Percentiles rank a stretch among this genome's conserved stretches.
Conservation (phyloP, 2,888 invertebrate genomes). For the Ischnura elegans region DNA sequence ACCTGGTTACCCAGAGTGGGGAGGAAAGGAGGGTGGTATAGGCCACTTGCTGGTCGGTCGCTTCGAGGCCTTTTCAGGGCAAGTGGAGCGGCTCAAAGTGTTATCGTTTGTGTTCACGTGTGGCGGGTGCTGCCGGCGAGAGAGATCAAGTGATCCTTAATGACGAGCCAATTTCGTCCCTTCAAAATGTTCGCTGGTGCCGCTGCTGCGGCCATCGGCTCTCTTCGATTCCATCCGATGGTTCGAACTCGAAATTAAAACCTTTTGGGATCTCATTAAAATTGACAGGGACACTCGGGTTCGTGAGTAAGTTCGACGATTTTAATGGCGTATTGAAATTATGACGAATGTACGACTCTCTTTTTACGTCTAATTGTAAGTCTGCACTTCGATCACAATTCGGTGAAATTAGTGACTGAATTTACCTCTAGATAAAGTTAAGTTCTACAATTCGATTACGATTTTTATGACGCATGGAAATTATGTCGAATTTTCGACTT, state of each 20-base stretch:
- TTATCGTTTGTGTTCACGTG: constrained; percentile 15
- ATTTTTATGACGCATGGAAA: no score
- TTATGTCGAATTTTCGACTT: no score
- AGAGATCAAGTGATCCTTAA: constrained; percentile 13
- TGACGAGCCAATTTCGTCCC: constrained; percentile 11
- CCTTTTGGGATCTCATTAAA: neutral
- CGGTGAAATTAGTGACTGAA: no score
- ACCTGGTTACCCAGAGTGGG: neutral
- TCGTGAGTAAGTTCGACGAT: neutral
- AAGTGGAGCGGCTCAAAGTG: constrained; percentile 34
- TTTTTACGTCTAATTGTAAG: no score
- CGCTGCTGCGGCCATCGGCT: neutral
- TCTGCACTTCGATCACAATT: no score
- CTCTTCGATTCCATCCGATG: no score
- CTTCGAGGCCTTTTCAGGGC: neutral
- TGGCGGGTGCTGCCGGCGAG: neutral
- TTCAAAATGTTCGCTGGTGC: neutral
- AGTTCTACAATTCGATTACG: no score
- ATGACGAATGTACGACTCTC: neutral
- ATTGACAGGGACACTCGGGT: neutral
- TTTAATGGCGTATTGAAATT: neutral
- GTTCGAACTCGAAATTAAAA: neutral
- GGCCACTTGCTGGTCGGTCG: neutral
- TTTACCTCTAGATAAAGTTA: no score
- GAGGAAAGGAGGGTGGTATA: no score